Evolutionary conservation across 2,888 invertebrate species (phyloP).

Genomic region (Crossocerus cetratus): DNA sequence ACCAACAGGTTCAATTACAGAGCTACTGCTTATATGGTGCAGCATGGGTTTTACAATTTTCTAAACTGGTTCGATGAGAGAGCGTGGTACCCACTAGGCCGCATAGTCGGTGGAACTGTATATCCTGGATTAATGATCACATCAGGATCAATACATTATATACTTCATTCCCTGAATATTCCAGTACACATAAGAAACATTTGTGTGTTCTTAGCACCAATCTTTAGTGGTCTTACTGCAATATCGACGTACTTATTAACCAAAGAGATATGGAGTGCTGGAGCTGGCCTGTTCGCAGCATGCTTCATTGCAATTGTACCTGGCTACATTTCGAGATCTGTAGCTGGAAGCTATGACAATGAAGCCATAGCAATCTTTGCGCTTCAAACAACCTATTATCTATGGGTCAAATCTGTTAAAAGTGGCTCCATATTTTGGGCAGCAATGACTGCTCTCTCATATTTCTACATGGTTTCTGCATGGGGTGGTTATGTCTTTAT

Average conservation of each 20-base stretch:
- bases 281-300: slow-evolving; percentile 98
- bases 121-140: slow-evolving; percentile 99
- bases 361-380: slow-evolving; percentile 99
- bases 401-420: slow-evolving; percentile 99
- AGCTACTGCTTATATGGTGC: slow-evolving; percentile 99
- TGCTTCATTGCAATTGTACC: slow-evolving; percentile 99
- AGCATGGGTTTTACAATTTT: slow-evolving; percentile 99
- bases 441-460: slow-evolving; percentile 94
- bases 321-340: slow-evolving; percentile 98
- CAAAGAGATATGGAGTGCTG: slow-evolving; percentile 97
- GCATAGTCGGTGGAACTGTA: slow-evolving; percentile 99
- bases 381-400: slow-evolving; percentile 97
- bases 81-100: slow-evolving; percentile 99
- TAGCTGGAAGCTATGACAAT: slow-evolving; percentile 99
- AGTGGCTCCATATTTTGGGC: slow-evolving; percentile 99
- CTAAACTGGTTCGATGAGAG: slow-evolving; percentile 99
- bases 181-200: slow-evolving; percentile 99
- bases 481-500: slow-evolving; percentile 99
- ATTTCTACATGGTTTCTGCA: slow-evolving; percentile 99
- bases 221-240: slow-evolving; percentile 98
- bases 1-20: slow-evolving; percentile 96
- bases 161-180: slow-evolving; percentile 94
- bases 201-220: slow-evolving; percentile 98
- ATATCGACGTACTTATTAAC: slow-evolving; percentile 98
- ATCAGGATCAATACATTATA: slow-evolving; percentile 97